Evolutionary conservation across 1,140 invertebrate genomes (phyloP).

Genomic region (Pteromalus puparum): DNA sequence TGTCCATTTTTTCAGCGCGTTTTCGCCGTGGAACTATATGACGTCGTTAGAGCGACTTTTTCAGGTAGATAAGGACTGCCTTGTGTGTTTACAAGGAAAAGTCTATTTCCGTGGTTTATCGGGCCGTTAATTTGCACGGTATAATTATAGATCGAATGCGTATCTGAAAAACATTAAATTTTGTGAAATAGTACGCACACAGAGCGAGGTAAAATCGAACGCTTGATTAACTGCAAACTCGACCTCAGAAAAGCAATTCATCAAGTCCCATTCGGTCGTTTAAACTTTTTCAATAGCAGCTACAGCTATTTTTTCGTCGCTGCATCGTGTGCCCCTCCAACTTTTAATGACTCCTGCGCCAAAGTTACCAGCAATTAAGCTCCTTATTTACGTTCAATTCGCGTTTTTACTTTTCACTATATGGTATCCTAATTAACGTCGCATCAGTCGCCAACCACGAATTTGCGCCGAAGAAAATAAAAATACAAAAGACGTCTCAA

Average conservation of each 20-base stretch:
- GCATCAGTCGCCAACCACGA: too few relatives aligned
- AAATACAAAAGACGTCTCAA: constrained; percentile 1
- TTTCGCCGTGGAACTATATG: too few relatives aligned
- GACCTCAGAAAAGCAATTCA: not conserved
- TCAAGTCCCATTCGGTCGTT: not conserved
- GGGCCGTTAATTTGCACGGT: too few relatives aligned
- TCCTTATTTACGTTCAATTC: too few relatives aligned
- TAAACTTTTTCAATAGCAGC: not conserved
- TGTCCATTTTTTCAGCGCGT: not conserved
- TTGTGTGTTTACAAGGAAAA: too few relatives aligned
- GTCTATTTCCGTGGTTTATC: not conserved
- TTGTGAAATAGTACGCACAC: not conserved
- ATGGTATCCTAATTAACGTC: too few relatives aligned
- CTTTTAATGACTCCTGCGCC: not conserved
- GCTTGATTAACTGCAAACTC: not conserved
- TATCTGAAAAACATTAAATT: not conserved
- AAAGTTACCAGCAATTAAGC: not conserved
- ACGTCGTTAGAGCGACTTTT: not conserved
- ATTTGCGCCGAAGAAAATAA: not conserved
- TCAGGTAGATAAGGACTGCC: not conserved
- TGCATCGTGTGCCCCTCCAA: too few relatives aligned
- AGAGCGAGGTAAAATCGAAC: not conserved
- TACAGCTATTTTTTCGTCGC: too few relatives aligned
- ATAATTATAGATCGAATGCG: too few relatives aligned
- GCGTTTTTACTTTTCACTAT: too few relatives aligned